Evolutionary conservation across 2,888 invertebrate species (phyloP), one percentile per base, ranked within the genome.

Genomic region (Drosophila greeni): DNA sequence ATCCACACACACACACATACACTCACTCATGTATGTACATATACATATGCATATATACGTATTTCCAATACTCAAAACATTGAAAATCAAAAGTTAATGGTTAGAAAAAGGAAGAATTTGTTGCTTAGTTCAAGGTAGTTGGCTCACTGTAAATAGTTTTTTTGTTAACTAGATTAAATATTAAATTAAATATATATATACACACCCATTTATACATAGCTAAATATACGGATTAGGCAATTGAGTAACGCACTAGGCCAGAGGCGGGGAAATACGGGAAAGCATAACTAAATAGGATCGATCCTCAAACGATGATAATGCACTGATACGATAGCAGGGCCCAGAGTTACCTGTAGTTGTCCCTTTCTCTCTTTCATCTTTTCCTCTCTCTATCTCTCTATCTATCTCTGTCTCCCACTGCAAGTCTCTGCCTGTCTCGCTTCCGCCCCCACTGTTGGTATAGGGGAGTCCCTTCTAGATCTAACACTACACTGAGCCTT

Each of bases 401-500:
- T 31, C 23, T 39, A 16, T 39, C 23, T 16, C 29, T 23, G 14
- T 23, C 37, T 14, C 29, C 5, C 14, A 11, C n/a, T 29, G 16
- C 9, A 24, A 26, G 12, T 20, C 23, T 31, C n/a, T 18, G n/a
- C 7, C 18, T 34, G 23, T 34, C 29, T 62, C 62, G 61, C 61
- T 61, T 40, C 23, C 29, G 40, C 26, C 20, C 20, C 42, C 62
- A 18, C 24, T 14, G 23, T 33, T 39, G 14, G 18, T 1, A 29
- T 26, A 11, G 36, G 36, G 39, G 20, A 29, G 33, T 24, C 24
- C 37, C 9, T 11, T 45, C 18, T 43, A 24, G 51, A 42, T 33
- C 40, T 39, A 53, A 61, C 62, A 61, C 62, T 70, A 79, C 74
- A 76, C 73, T 74, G 58, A 82, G 82, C 79, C 83, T 79, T 80